Percentiles rank a stretch among this genome's conserved stretches.
Evolutionary conservation across 2,113 vertebrate genomes (phyloP).

Genomic region (Apodemus sylvaticus): DNA sequence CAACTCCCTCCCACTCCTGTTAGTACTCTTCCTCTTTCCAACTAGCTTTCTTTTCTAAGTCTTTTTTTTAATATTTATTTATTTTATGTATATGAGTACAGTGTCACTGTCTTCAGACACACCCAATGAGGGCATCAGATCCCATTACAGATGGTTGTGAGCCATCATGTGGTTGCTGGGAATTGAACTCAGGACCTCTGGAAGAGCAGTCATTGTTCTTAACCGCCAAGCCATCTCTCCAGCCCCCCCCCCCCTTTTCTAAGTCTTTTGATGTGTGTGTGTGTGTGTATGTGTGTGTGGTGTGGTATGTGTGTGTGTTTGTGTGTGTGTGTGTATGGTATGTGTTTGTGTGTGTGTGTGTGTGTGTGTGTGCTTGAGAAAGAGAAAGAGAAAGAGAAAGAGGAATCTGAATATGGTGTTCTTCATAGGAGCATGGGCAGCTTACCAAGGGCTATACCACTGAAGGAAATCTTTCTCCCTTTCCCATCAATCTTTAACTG

Average conservation of each 20-base stretch:
- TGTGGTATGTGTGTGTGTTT: too few species aligned
- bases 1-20: neutral
- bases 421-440: neutral
- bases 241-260: too few species aligned
- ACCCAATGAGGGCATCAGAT: too few species aligned
- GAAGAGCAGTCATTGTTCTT: too few species aligned
- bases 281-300: neutral
- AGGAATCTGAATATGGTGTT: neutral
- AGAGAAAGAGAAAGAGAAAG: neutral
- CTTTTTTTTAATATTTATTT: too few species aligned
- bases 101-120: too few species aligned
- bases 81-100: too few species aligned
- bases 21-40: neutral
- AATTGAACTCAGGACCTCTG: too few species aligned
- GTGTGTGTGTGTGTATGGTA: too few species aligned
- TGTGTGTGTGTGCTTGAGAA: neutral
- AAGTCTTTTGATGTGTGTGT: neutral
- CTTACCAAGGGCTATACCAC: neutral
- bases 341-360: neutral
- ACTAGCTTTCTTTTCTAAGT: neutral
- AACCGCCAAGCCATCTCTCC: too few species aligned
- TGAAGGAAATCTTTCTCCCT: neutral
- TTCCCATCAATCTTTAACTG: neutral
- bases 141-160: too few species aligned
- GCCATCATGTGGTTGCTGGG: too few species aligned